A percentile compares a stretch with the other conserved stretches of the same genome.
Evolutionary conservation across 2,113 vertebrate species (phyloP).

Genomic region (Terrapene triunguis): DNA sequence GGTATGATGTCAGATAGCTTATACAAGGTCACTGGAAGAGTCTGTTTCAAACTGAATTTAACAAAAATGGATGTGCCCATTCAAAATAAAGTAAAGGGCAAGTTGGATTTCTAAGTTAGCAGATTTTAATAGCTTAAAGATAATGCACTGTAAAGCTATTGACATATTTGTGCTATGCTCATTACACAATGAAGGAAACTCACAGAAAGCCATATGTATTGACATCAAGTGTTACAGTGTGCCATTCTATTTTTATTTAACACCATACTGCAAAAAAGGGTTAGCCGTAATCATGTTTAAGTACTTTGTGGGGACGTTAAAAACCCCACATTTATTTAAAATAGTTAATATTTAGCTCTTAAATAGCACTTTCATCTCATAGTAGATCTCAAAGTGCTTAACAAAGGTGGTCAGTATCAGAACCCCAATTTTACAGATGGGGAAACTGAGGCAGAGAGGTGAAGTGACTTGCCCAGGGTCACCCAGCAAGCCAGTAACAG

Average conservation of each 20-base stretch:
- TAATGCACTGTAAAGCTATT: not conserved
- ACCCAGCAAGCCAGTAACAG: not conserved
- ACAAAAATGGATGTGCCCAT: not conserved
- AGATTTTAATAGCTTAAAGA: not conserved
- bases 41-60: not conserved
- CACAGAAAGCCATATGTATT: not conserved
- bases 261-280: not conserved
- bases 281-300: not conserved
- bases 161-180: not conserved
- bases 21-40: constrained; percentile 34
- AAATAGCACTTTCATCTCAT: not conserved
- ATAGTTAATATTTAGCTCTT: not conserved
- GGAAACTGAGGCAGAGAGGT: not conserved
- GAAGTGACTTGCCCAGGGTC: not conserved
- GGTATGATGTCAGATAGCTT: not conserved
- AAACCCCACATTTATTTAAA: not conserved
- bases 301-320: fast-evolving
- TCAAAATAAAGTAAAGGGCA: not conserved
- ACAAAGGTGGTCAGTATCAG: not conserved
- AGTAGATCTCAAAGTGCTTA: not conserved
- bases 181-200: not conserved
- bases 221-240: not conserved
- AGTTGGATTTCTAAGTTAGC: not conserved
- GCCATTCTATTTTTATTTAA: not conserved
- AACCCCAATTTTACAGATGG: not conserved